Evolutionary conservation across 2,113 vertebrate species (phyloP), one percentile per base, ranked within the genome.

Genomic region (Tachuris rubrigastra): DNA sequence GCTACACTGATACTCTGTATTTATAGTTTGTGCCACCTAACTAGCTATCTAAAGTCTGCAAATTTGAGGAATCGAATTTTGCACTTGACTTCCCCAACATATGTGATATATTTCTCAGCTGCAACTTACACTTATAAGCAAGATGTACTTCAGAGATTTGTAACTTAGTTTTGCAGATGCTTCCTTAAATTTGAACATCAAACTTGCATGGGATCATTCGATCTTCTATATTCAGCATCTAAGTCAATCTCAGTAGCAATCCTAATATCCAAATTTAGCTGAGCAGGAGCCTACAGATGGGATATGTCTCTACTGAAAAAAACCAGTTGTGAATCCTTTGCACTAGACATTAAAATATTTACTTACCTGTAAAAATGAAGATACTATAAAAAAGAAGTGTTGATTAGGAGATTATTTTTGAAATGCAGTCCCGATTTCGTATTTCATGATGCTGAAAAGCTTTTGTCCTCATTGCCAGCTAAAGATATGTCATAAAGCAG

Each of bases 211-310:
- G 35, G 23, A 39, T 71, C 1, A 0, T 92, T 86, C 49, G 6
- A 18, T 37, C 31, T 84, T 77, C 59, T 67, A 0, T 4, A 28
- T 0, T 42, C 35, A 71, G 6, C 30, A 66, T 25, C 3, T 0
- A 85, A 89, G 35, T 42, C 21, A 72, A 65, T 60, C 69, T 85
- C n/a, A 42, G 18, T 83, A 49, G 33, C 28, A 71, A 39, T 52
- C 35, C 6, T 83, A 46, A 72, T 37, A 75, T 8, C 47, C 46
- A 75, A 23, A 60, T 79, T 44, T 41, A 56, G 18, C 55, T 53
- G n/a, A 46, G 17, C 35, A 81, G 6, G 3, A 78, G 24, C 31
- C 53, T 81, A 46, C 13, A 68, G 63, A 83, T 35, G 27, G 47
- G 27, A 33, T 9, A 4, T 53, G 22, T 33, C 10, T 77, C 28